A percentile compares a stretch with the other conserved stretches of the same genome.
Conservation (phyloP, 2,113 vertebrate genomes). For the Mirounga angustirostris region DNA sequence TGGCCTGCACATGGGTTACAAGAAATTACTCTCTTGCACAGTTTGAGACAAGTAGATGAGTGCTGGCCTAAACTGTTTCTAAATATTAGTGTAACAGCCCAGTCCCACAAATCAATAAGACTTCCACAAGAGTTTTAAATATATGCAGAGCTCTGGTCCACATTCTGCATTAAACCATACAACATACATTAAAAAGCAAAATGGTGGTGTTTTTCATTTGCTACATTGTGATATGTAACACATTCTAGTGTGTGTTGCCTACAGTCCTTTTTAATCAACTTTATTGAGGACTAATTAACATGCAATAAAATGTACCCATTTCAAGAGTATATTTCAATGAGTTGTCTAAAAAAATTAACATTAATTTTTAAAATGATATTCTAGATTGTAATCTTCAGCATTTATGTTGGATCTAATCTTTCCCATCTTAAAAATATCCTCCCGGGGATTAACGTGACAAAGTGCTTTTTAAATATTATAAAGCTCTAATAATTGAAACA, state of each 20-base stretch:
- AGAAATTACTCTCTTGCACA: background rate
- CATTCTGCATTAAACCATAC: background rate
- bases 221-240: background rate
- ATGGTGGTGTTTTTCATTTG: background rate
- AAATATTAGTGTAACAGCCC: constrained; percentile 11
- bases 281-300: background rate
- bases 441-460: background rate
- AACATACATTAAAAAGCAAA: background rate
- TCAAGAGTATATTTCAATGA: background rate
- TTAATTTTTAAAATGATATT: background rate
- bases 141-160: background rate
- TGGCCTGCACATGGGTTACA: background rate
- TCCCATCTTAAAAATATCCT: background rate
- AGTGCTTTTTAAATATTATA: background rate
- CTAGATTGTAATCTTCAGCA: background rate
- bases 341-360: constrained; percentile 15
- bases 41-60: background rate
- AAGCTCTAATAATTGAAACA: background rate
- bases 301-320: background rate
- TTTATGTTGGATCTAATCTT: background rate
- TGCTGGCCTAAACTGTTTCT: background rate
- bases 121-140: background rate
- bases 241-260: background rate
- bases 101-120: background rate
- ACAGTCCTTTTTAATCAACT: background rate